Evolutionary conservation across 1,140 invertebrate genomes (phyloP), one percentile per base, ranked within the genome.

Genomic region (Notospermus geniculatus): DNA sequence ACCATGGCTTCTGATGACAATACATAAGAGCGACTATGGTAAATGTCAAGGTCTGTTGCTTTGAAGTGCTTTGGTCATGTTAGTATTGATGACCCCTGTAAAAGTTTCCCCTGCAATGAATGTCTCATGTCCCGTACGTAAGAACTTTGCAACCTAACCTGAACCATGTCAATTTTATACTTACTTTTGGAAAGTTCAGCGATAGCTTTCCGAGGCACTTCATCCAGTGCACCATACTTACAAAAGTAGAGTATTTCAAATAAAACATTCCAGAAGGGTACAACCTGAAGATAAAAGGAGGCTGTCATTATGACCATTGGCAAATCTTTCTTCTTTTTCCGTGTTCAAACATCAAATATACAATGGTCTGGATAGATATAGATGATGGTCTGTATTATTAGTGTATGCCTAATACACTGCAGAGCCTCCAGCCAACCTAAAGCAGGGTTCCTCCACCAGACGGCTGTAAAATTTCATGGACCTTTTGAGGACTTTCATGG

Each of bases 231-330:
- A 7, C 66, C 64, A 69, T 72, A 69, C 52, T 72, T 67, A 52
- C 62, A 62, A 50, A 68, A 73, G 56, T 72, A 75, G 4, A 73
- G 19, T 11, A 75, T 43, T 43, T 76, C 74, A 73, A 72, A 76
- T 41, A 76, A 55, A 30, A 76, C 45, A 43, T 53, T 68, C 74
- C 72, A 75, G 27, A 76, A 43, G 11, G 66, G 54, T 39, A 39
- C 46, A 50, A 64, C 60, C 73, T 75, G 57, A 25, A 72, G 62
- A 56, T 36, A 36, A n/a, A n/a, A n/a, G n/a, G n/a, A n/a, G n/a
- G n/a, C n/a, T n/a, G n/a, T n/a, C n/a, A 13, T 43, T 43, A n/a
- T 13, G 39, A 11, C 11, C 39, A 13, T 13, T n/a, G n/a, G 11
- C n/a, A 43, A 43, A 43, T 13, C 11, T n/a, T 43, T 13, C n/a